Percentiles rank a stretch among this genome's conserved stretches.
Conservation (phyloP, 2,797 vertebrate species). For the Sarcoramphus papa region DNA sequence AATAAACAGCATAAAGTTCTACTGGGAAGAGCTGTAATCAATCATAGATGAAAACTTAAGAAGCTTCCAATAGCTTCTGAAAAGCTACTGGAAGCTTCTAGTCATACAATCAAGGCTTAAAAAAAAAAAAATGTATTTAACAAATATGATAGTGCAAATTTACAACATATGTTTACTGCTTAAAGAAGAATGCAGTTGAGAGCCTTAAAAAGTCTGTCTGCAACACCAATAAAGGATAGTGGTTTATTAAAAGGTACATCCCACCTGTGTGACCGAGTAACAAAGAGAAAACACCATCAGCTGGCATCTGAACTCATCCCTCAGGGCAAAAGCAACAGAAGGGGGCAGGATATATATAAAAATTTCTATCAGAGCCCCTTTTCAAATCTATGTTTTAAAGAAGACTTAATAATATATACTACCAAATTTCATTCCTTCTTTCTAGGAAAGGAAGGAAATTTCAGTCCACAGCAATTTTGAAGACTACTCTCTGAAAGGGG, state of each 20-base stretch:
- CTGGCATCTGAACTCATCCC: not conserved
- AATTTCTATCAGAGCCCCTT: not conserved
- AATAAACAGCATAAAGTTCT: not conserved
- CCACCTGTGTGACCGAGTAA: not conserved
- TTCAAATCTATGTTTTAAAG: not conserved
- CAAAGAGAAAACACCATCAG: not conserved
- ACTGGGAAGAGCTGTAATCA: not conserved
- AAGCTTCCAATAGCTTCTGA: not conserved
- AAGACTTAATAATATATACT: not conserved
- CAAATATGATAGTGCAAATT: not conserved
- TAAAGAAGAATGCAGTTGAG: not conserved
- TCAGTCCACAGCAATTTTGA: not conserved
- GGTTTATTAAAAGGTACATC: not conserved
- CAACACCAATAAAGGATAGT: not conserved
- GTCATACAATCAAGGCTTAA: not conserved
- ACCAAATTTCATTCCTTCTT: not conserved
- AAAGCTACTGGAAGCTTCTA: not conserved
- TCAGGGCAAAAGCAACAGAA: not conserved
- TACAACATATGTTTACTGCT: not conserved
- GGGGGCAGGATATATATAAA: fast-evolving
- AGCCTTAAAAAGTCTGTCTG: not conserved
- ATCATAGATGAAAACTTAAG: not conserved
- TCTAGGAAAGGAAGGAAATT: not conserved
- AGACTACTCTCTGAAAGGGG: not conserved
- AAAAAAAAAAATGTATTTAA: not conserved